Evolutionary conservation across 2,888 invertebrate species (phyloP).

Genomic region (Aromia moschata): DNA sequence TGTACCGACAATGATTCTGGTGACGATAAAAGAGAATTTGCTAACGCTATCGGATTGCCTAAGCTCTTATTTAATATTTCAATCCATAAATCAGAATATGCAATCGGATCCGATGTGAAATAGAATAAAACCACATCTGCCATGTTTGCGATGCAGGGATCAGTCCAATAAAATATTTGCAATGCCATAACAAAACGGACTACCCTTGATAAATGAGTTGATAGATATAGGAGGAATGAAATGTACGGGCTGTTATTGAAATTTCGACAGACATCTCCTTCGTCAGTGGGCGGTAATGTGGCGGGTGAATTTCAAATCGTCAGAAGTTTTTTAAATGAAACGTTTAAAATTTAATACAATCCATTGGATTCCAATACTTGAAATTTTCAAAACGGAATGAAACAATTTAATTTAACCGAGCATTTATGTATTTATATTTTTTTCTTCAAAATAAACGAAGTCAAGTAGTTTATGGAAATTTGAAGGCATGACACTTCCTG

Average conservation of each 20-base stretch:
- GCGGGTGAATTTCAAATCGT: neutral
- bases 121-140: constrained; percentile 16
- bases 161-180: constrained; percentile 18
- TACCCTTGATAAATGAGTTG: constrained; percentile 6
- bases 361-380: too few relatives aligned
- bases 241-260: neutral
- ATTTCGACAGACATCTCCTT: neutral
- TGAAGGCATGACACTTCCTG: too few relatives aligned
- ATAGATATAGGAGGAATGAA: neutral
- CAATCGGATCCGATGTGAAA: constrained; percentile 10
- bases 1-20: too few relatives aligned
- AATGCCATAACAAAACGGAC: constrained; percentile 8
- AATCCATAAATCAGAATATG: constrained; percentile 5
- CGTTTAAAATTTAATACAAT: too few relatives aligned
- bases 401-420: too few relatives aligned
- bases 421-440: too few relatives aligned
- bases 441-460: too few relatives aligned
- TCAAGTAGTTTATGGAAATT: too few relatives aligned
- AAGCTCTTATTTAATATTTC: constrained; percentile 13
- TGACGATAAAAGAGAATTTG: too few relatives aligned
- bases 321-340: too few relatives aligned
- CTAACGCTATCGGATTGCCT: neutral
- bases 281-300: neutral
- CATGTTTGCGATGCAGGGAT: constrained; percentile 5
- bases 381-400: too few relatives aligned